Evolutionary conservation across 2,797 vertebrate species (phyloP).

Genomic region (Danio aesculapii): DNA sequence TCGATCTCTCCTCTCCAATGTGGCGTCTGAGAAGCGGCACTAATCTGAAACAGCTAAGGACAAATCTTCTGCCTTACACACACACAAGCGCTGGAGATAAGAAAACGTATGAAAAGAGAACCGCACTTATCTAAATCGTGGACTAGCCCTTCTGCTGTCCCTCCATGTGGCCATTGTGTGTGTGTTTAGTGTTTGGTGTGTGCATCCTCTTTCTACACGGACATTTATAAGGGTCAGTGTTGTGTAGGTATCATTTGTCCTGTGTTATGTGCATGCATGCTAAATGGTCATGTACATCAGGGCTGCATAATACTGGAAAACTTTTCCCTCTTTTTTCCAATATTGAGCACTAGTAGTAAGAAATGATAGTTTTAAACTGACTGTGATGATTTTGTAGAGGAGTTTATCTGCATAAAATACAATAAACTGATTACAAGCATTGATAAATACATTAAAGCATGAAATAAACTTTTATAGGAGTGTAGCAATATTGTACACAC

Average conservation of each 20-base stretch:
- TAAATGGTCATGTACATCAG: too few relatives aligned
- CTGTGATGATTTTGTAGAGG: too few relatives aligned
- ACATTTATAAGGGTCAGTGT: conserved; percentile 45
- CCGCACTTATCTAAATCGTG: conserved; percentile 93
- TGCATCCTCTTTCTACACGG: neutral
- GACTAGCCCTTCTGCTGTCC: conserved; percentile 78
- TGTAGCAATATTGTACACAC: too few relatives aligned
- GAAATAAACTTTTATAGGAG: too few relatives aligned
- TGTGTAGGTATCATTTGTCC: neutral
- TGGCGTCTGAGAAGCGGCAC: conserved; percentile 90
- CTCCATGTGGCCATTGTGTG: conserved; percentile 67
- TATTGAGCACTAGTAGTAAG: too few relatives aligned
- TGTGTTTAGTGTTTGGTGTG: conserved; percentile 3
- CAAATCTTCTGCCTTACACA: conserved; percentile 86
- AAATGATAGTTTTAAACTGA: too few relatives aligned
- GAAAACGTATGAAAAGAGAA: conserved; percentile 90
- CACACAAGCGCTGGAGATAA: conserved; percentile 90
- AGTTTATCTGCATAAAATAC: too few relatives aligned
- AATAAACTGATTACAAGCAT: too few relatives aligned
- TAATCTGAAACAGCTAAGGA: conserved; percentile 93
- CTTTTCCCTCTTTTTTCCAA: too few relatives aligned
- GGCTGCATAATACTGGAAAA: too few relatives aligned
- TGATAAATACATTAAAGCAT: too few relatives aligned
- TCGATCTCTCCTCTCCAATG: conserved; percentile 89
- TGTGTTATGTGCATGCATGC: neutral